Evolutionary conservation across 1,140 invertebrate genomes (phyloP).

Genomic region (Drosophila repleta): DNA sequence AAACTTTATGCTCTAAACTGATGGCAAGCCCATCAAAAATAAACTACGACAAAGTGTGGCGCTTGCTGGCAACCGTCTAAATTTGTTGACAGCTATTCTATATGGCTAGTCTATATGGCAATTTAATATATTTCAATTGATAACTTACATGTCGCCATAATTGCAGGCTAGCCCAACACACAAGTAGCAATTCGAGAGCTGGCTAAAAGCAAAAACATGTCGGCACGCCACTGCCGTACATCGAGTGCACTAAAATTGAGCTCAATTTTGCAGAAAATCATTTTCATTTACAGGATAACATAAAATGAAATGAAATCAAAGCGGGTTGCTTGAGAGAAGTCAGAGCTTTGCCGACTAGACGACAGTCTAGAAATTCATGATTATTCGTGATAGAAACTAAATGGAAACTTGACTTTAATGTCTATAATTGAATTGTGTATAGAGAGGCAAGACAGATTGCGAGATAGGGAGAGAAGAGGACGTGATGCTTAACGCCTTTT

Average conservation of each 20-base stretch:
- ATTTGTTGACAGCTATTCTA: not conserved
- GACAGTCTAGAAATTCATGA: not conserved
- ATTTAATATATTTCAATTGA: slow-evolving; percentile 9
- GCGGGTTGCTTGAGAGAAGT: too few species aligned
- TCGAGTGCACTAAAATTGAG: slow-evolving; percentile 54
- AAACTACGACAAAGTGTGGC: not conserved
- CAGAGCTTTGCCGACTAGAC: not conserved
- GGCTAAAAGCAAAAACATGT: slow-evolving; percentile 64
- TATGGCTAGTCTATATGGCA: too few species aligned
- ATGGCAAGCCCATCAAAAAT: not conserved
- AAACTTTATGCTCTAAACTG: not conserved
- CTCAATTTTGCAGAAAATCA: slow-evolving; percentile 44
- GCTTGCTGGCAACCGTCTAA: not conserved
- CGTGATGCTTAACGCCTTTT: too few species aligned
- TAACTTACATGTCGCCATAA: too few species aligned
- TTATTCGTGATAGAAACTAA: too few species aligned
- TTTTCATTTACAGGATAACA: not conserved
- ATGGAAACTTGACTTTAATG: too few species aligned
- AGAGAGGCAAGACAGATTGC: not conserved
- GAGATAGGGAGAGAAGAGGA: too few species aligned
- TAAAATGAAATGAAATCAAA: not conserved
- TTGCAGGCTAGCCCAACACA: not conserved
- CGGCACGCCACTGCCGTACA: slow-evolving; percentile 42
- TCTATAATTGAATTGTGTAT: not conserved
- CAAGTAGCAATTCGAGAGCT: slow-evolving; percentile 1